Evolutionary conservation across 1,140 invertebrate genomes (phyloP).

Genomic region (Gryllus bimaculatus): DNA sequence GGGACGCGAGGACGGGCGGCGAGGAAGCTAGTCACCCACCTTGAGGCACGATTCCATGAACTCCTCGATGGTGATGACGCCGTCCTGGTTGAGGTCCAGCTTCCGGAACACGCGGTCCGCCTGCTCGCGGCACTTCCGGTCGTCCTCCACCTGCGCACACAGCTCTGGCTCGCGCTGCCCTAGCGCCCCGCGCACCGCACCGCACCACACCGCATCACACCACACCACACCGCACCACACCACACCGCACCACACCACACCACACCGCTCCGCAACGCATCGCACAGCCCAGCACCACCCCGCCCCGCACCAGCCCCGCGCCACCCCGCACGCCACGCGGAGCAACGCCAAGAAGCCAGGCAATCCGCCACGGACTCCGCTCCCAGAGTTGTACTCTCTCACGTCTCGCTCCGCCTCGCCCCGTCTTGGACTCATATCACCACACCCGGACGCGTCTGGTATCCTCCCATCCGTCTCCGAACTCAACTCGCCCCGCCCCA

Average conservation of each 20-base stretch:
- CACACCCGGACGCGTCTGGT: too few relatives aligned
- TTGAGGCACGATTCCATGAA: conserved; percentile 92
- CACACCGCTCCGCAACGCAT: conserved; percentile 66
- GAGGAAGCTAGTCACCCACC: conserved; percentile 34
- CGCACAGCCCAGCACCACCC: conserved; percentile 52
- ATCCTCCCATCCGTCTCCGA: too few relatives aligned
- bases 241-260: conserved; percentile 43
- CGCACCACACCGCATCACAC: too few relatives aligned
- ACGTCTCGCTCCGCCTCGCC: too few relatives aligned
- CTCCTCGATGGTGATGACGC: conserved; percentile 91
- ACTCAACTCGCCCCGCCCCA: too few relatives aligned
- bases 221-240: too few relatives aligned
- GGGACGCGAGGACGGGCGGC: too few relatives aligned
- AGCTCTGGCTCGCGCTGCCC: too few relatives aligned
- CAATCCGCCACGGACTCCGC: too few relatives aligned
- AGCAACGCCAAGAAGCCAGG: too few relatives aligned
- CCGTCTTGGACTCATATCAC: too few relatives aligned
- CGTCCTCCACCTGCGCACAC: conserved; percentile 51
- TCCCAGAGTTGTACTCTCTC: too few relatives aligned
- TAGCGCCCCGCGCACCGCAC: conserved; percentile 43
- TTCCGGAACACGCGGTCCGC: conserved; percentile 80
- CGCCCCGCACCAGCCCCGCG: conserved; percentile 25
- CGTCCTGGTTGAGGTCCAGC: conserved; percentile 87
- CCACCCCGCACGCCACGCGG: conserved; percentile 47
- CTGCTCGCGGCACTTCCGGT: conserved; percentile 67